phyloP scores from a whole-genome alignment of 2,113 vertebrate genomes.

The Strix aluco region DNA sequence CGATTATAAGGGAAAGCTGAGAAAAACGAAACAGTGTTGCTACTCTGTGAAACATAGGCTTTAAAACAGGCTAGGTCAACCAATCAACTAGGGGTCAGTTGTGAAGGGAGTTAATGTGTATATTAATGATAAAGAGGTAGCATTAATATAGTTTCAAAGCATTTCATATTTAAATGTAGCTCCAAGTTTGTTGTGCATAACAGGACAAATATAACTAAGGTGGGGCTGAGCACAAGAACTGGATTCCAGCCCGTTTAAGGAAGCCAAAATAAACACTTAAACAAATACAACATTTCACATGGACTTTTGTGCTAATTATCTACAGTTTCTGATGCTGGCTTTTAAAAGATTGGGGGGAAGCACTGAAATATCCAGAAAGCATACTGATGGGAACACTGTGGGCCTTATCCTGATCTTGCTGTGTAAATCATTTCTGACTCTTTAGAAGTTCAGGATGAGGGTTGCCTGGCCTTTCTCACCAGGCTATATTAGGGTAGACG shows the following conservation, averaged over 20 bases:
- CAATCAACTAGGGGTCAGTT: constrained; percentile 1
- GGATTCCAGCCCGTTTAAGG: constrained; percentile 59
- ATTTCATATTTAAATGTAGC: constrained; percentile 55
- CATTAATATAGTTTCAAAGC: constrained; percentile 45
- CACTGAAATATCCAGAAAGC: neutral
- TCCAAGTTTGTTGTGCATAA: constrained; percentile 62
- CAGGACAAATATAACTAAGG: constrained; percentile 76
- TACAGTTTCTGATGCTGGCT: constrained; percentile 44
- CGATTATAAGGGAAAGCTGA: constrained; percentile 60
- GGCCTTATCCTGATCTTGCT: neutral
- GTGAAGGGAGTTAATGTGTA: constrained; percentile 46
- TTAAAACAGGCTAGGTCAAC: constrained; percentile 38
- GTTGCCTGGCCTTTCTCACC: neutral
- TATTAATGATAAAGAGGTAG: constrained; percentile 57
- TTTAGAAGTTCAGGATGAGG: neutral
- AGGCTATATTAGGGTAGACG: neutral
- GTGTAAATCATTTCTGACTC: neutral
- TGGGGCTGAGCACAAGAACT: constrained; percentile 67
- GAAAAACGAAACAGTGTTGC: constrained; percentile 47
- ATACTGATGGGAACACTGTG: neutral
- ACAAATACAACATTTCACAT: constrained; percentile 36
- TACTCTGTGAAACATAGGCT: neutral
- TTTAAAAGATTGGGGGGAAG: neutral
- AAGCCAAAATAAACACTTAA: constrained; percentile 77
- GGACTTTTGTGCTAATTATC: constrained; percentile 61